Percentiles rank a stretch among this genome's conserved stretches.
Evolutionary conservation across 2,113 vertebrate species (phyloP).

Genomic region (Cariama cristata): DNA sequence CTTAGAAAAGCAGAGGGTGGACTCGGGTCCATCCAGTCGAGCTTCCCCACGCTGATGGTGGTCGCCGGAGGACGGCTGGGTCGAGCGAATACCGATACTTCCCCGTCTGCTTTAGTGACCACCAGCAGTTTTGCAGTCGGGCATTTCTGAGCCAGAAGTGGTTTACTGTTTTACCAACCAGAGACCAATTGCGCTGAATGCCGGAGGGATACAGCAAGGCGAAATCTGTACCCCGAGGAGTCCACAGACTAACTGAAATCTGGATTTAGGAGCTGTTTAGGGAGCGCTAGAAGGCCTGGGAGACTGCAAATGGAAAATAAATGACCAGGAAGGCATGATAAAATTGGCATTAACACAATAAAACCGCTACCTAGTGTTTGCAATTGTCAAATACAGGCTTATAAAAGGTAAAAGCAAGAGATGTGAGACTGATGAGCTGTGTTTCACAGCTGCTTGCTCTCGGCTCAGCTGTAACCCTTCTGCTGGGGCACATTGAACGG

Average conservation of each 20-base stretch:
- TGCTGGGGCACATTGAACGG: too few relatives aligned
- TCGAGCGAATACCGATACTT: not conserved
- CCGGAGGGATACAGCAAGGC: not conserved
- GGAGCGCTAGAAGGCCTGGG: not conserved
- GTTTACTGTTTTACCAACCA: not conserved
- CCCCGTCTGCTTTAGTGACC: not conserved
- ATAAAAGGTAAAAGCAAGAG: not conserved
- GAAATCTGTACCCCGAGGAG: not conserved
- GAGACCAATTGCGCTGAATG: not conserved
- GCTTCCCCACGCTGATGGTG: not conserved
- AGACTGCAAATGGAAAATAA: not conserved
- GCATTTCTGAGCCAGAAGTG: not conserved
- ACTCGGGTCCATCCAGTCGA: not conserved
- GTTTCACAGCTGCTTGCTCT: not conserved
- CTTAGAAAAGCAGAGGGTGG: not conserved
- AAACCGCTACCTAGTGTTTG: not conserved
- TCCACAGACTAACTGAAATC: not conserved
- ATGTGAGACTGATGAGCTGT: not conserved
- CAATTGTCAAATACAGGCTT: not conserved
- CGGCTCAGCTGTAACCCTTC: not conserved
- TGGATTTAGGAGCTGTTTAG: not conserved
- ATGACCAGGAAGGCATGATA: not conserved
- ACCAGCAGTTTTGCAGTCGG: not conserved
- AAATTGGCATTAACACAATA: not conserved
- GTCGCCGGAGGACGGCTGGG: not conserved